Percentiles rank a stretch among this genome's conserved stretches.
Conservation (phyloP, 1,140 invertebrate genomes). For the Drusus annulatus region DNA sequence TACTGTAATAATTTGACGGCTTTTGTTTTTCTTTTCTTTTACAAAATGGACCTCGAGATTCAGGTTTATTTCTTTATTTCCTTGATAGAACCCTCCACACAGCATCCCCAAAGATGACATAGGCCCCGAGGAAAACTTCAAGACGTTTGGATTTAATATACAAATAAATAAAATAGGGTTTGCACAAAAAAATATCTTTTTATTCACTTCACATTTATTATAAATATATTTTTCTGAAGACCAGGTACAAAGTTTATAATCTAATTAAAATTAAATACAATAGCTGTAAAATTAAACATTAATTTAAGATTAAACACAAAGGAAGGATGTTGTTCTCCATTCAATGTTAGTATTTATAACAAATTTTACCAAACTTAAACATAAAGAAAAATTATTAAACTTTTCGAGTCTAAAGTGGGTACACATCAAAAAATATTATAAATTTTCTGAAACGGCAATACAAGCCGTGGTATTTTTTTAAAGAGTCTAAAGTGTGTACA, state of each 20-base stretch:
- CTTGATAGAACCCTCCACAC: no score
- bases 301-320: constrained; percentile 36
- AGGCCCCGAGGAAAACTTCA: no score
- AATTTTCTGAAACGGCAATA: no score
- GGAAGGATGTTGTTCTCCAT: constrained; percentile 25
- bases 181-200: neutral
- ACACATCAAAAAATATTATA: neutral
- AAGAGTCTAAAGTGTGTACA: neutral
- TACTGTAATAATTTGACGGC: no score
- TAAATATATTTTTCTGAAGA: constrained; percentile 53
- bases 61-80: no score
- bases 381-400: constrained; percentile 8
- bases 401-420: neutral
- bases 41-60: no score
- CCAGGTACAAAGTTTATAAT: constrained; percentile 49
- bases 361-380: constrained; percentile 7
- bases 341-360: constrained; percentile 32
- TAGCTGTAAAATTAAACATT: constrained; percentile 1
- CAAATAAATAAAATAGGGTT: no score
- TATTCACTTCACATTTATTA: constrained; percentile 45
- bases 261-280: constrained; percentile 36
- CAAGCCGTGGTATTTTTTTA: no score
- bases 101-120: no score
- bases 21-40: no score
- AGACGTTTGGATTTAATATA: no score